Conservation (phyloP, 2,113 vertebrate genomes). For the Atherinomorus stipes region DNA sequence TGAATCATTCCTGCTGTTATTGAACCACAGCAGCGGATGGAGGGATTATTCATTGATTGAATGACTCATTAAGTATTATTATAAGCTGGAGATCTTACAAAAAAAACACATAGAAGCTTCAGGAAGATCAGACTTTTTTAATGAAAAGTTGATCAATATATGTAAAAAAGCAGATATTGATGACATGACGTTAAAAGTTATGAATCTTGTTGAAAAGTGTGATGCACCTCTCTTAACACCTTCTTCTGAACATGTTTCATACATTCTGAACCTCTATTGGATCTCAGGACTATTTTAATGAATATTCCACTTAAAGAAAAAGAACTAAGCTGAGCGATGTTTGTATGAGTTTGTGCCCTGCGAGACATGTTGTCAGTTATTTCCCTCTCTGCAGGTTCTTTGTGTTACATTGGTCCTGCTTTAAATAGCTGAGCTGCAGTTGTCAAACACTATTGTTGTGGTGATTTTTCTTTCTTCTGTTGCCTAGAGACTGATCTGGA, state of each 20-base stretch:
- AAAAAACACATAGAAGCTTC: neutral
- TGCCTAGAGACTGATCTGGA: conserved; percentile 66
- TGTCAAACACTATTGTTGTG: conserved; percentile 36
- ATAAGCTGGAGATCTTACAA: neutral
- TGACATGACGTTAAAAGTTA: neutral
- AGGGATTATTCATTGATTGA: no score
- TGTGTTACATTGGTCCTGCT: conserved; percentile 38
- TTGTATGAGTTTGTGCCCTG: neutral
- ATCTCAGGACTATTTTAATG: neutral
- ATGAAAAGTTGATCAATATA: no score
- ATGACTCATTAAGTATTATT: neutral
- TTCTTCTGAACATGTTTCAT: neutral
- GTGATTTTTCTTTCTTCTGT: conserved; percentile 59
- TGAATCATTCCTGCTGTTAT: no score
- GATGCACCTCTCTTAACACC: neutral
- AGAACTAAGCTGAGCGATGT: neutral
- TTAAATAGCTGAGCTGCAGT: conserved; percentile 56
- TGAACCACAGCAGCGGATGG: no score
- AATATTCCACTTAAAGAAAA: neutral
- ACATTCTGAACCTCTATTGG: neutral
- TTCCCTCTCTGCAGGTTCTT: conserved; percentile 18
- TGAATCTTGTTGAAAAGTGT: neutral
- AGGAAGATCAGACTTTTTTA: neutral
- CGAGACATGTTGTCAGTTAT: neutral
- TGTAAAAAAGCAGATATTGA: no score